Evolutionary conservation across 2,113 vertebrate species (phyloP).

Genomic region (Lycocorax pyrrhopterus): DNA sequence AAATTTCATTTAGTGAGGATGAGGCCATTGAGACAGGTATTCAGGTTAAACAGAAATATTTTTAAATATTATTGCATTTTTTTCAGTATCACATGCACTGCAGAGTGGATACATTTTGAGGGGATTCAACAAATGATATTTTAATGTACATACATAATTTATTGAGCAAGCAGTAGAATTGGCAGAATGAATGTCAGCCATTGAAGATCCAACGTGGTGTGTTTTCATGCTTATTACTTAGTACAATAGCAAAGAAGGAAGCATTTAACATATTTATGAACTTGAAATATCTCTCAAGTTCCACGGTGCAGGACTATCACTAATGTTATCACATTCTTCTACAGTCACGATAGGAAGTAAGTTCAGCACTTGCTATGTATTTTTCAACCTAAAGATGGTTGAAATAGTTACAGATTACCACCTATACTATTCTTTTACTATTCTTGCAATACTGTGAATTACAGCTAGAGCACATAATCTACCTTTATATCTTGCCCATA

Average conservation of each 20-base stretch:
- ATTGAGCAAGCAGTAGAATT: slow-evolving; percentile 43
- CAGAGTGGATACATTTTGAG: background rate
- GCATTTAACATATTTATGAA: slow-evolving; percentile 50
- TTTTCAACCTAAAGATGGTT: background rate
- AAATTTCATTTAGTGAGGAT: background rate
- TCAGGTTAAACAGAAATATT: slow-evolving; percentile 18
- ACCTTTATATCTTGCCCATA: background rate
- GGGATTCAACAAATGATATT: slow-evolving; percentile 55
- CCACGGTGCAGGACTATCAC: background rate
- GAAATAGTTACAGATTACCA: background rate
- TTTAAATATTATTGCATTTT: background rate
- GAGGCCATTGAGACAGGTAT: background rate
- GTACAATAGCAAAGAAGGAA: slow-evolving; percentile 32
- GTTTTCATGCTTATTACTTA: slow-evolving; percentile 38
- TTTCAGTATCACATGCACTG: background rate
- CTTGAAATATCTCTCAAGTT: slow-evolving; percentile 4
- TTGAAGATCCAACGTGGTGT: slow-evolving; percentile 44
- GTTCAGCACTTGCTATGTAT: background rate
- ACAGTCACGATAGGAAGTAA: background rate
- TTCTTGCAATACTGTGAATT: background rate
- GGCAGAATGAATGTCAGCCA: slow-evolving; percentile 50
- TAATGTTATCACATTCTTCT: background rate
- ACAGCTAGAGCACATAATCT: background rate
- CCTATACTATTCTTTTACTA: background rate
- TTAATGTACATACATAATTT: slow-evolving; percentile 64